A percentile compares a stretch with the other conserved stretches of the same genome.
phyloP scores from a whole-genome alignment of 37 sponge, comb jelly and placozoan genomes.

The Ianthella basta region DNA sequence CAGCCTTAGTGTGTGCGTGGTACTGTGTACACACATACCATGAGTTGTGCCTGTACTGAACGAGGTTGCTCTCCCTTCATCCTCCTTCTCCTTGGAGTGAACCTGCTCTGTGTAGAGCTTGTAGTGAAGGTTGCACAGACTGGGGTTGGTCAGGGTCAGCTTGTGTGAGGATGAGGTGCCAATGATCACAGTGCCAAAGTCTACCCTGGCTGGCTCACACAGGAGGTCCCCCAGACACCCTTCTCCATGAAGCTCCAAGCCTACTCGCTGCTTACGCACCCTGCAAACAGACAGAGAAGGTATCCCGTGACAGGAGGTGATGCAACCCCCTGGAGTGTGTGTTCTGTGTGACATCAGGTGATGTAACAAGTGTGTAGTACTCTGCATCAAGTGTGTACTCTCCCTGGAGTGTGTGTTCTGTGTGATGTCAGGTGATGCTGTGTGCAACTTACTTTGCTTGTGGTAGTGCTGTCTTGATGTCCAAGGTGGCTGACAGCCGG shows the following conservation, averaged over 20 bases:
- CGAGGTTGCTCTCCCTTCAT: background rate
- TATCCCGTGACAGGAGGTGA: no score
- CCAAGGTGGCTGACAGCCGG: constrained; percentile 24
- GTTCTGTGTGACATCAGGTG: no score
- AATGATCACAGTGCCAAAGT: constrained; percentile 74
- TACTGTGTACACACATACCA: background rate
- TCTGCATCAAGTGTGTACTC: no score
- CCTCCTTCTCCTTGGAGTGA: background rate
- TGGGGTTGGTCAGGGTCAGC: constrained; percentile 68
- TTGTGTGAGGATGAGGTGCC: constrained; percentile 52
- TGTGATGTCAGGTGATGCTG: no score
- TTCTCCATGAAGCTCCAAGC: constrained; percentile 20
- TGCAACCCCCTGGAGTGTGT: no score
- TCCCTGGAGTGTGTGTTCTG: no score
- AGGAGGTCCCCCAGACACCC: constrained; percentile 26
- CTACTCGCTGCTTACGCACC: background rate
- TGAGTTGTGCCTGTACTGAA: background rate
- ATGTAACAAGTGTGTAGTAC: no score
- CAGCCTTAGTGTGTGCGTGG: no score
- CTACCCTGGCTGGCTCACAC: constrained; percentile 48
- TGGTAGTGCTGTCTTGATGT: no score
- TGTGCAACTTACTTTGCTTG: no score
- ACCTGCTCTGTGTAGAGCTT: constrained; percentile 25
- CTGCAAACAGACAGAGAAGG: no score
- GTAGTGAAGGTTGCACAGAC: constrained; percentile 63